Evolutionary conservation across 2,888 invertebrate genomes (phyloP), one percentile per base, ranked within the genome.

Genomic region (Pterostichus madidus): DNA sequence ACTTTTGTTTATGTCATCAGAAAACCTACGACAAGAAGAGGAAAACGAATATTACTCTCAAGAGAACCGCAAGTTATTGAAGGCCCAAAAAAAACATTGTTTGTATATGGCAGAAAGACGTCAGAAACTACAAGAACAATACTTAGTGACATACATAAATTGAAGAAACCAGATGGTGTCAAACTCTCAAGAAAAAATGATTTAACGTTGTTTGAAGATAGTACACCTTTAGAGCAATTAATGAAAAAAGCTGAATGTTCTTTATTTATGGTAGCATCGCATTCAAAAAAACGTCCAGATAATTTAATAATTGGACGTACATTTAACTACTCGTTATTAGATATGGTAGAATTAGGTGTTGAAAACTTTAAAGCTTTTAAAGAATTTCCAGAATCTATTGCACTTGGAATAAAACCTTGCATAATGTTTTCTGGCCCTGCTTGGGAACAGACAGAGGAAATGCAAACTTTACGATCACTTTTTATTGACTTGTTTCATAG

Each of bases 281-380:
- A 98, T 88, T 96, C 95, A 76, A 99, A 99, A 90, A 99, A 99
- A 89, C 92, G 98, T 11, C 99, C 99, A 0, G 94, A 98, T 88
- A 99, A 98, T 90, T 90, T 99, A 61, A 91, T 98, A 39, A 88
- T 99, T 79, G 98, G 98, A 0, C 93, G 99, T 85, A 94, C 96
- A 88, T 99, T 94, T 90, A 97, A 99, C 89, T 94, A 95, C 87
- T 95, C 95, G 83, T 91, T 99, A 39, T 90, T 99, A 82, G 99
- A 99, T 88, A 98, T 99, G 98, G 93, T 97, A 83, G 99, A 99
- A 90, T 93, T 99, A 81, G 97, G 98, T 10, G 93, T 99, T 24
- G 96, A 97, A 79, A 93, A 94, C 80, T 98, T 94, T 88, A 94
- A 94, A 88, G 92, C 95, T 0, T 92, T 99, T 89, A 91, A 93